These are phyloP conservation scores for Procambarus clarkii DNA, from an alignment of 1,140 invertebrate genomes.

Conservation along the genomic window DNA sequence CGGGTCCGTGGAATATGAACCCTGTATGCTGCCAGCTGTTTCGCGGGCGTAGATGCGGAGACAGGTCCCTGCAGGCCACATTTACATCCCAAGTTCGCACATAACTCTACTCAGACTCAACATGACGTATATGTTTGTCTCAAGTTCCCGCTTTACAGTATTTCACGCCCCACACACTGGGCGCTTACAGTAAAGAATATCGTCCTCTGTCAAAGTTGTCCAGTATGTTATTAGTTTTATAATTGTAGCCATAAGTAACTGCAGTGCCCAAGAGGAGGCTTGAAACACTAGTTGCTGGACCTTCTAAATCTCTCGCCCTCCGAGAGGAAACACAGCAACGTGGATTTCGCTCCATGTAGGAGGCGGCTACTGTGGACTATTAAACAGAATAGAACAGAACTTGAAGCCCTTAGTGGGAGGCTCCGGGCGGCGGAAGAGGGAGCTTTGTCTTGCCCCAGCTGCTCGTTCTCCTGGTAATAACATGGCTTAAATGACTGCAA, in stretches of 20 bases:
- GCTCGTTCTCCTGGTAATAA: slow-evolving; percentile 12
- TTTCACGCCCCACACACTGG: background rate
- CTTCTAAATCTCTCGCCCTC: background rate
- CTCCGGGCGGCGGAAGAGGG: background rate
- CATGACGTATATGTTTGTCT: background rate
- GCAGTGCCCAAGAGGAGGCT: background rate
- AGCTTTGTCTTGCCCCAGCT: slow-evolving; percentile 1
- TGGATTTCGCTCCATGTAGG: background rate
- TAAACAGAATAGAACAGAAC: slow-evolving; percentile 1
- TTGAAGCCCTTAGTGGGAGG: background rate
- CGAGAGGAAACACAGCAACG: background rate
- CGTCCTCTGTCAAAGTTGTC: background rate
- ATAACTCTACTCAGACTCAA: background rate
- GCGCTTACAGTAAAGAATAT: background rate
- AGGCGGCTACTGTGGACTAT: background rate
- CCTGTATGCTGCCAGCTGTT: no score
- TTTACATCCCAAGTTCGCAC: background rate
- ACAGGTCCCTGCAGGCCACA: no score
- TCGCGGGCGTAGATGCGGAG: no score
- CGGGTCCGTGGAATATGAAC: no score
- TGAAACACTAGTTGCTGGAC: background rate
- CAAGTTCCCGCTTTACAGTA: background rate
- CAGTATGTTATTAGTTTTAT: slow-evolving; percentile 2
- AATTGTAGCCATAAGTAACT: background rate
- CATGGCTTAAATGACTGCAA: slow-evolving; percentile 10